phyloP scores from a whole-genome alignment of 2,797 vertebrate species.

The Petrocephalus sullivani region DNA sequence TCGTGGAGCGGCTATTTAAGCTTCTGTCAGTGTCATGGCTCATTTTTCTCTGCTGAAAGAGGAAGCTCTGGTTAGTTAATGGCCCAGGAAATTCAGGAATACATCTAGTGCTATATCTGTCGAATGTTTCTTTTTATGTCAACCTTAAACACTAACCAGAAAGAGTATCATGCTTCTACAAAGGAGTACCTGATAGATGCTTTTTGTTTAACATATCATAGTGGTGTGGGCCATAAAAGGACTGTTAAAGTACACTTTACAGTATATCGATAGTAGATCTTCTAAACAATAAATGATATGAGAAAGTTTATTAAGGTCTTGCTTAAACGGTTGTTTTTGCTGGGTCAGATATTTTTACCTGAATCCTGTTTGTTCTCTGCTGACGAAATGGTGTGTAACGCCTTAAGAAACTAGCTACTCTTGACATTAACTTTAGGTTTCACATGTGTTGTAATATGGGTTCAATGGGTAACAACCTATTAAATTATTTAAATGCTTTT shows the following conservation, averaged over 20 bases:
- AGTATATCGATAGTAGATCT: background rate
- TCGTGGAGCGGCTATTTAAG: background rate
- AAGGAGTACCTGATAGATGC: background rate
- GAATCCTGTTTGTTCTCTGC: background rate
- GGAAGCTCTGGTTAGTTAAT: background rate
- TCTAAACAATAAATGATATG: background rate
- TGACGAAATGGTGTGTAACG: background rate
- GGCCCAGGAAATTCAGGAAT: slow-evolving; percentile 11
- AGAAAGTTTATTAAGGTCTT: background rate
- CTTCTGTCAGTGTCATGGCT: background rate
- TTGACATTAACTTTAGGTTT: background rate
- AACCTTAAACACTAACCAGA: slow-evolving; percentile 6
- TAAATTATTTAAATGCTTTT: background rate
- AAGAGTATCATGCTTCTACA: background rate
- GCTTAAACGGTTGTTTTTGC: background rate
- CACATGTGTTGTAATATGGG: background rate
- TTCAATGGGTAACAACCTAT: background rate
- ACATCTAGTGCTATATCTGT: background rate
- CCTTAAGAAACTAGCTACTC: background rate
- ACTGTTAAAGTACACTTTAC: background rate
- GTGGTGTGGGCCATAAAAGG: background rate
- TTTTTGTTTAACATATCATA: background rate
- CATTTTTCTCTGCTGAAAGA: background rate
- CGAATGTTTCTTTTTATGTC: slow-evolving; percentile 1
- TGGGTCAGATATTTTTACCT: background rate